phyloP scores from a whole-genome alignment of 2,797 vertebrate genomes.

The Poecilia velifera region DNA sequence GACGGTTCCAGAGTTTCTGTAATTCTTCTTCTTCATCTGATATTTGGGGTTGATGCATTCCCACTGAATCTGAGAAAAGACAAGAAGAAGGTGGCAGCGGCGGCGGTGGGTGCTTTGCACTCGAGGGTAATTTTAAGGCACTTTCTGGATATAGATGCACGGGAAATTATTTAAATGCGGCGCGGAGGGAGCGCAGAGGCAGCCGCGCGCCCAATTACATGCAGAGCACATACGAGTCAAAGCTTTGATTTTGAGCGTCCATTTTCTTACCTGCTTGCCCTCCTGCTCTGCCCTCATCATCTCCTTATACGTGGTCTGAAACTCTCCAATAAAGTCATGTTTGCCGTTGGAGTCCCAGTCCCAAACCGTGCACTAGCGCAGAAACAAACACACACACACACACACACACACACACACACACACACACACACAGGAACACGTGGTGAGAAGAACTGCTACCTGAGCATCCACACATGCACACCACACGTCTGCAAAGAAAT shows the following conservation, averaged over 20 bases:
- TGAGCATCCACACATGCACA: slow-evolving; percentile 27
- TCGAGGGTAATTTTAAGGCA: neutral
- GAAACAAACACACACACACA: slow-evolving; percentile 32
- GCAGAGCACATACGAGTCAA: neutral
- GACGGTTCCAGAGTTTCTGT: slow-evolving; percentile 96
- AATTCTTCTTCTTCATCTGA: slow-evolving; percentile 98
- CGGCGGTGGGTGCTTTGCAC: neutral
- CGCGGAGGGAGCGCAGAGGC: neutral
- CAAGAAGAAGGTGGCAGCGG: neutral
- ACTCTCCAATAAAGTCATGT: slow-evolving; percentile 98
- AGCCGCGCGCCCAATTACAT: neutral
- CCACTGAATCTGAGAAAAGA: slow-evolving; percentile 88
- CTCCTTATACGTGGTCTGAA: slow-evolving; percentile 95
- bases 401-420: too few species aligned
- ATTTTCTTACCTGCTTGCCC: slow-evolving; percentile 89
- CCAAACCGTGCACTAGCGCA: slow-evolving; percentile 94
- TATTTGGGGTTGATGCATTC: slow-evolving; percentile 99
- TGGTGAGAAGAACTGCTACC: too few species aligned
- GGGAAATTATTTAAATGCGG: neutral
- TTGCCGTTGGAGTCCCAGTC: slow-evolving; percentile 99
- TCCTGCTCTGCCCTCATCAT: slow-evolving; percentile 93
- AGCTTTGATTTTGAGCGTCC: neutral
- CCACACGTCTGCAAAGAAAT: slow-evolving; percentile 70
- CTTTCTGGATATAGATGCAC: slow-evolving; percentile 6
- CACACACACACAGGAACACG: too few species aligned